phyloP scores from a whole-genome alignment of 92 coral and sea anemone species.

The Hydrozoanthus gracilis region DNA sequence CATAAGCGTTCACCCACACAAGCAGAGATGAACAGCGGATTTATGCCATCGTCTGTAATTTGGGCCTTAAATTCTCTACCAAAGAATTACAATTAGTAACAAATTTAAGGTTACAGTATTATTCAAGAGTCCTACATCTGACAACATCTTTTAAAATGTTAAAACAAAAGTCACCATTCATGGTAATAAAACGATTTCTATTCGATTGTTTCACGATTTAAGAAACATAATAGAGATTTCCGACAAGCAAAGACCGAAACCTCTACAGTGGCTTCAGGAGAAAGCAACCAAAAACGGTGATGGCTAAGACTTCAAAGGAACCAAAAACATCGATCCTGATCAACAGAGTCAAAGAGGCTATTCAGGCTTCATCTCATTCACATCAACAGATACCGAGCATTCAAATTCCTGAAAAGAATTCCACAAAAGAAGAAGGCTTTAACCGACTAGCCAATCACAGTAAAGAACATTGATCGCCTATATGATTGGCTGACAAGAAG shows the following conservation, averaged over 20 bases:
- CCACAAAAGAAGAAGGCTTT: too few relatives aligned
- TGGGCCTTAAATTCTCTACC: slow-evolving; percentile 9
- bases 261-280: neutral
- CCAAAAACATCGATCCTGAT: neutral
- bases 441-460: neutral
- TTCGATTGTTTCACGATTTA: too few relatives aligned
- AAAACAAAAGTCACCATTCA: too few relatives aligned
- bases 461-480: neutral
- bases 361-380: neutral
- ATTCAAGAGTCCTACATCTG: neutral
- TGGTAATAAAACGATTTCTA: too few relatives aligned
- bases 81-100: neutral
- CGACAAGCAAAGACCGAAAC: neutral
- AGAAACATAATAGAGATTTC: neutral
- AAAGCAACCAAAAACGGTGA: neutral
- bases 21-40: slow-evolving; percentile 20
- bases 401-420: too few relatives aligned
- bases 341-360: neutral
- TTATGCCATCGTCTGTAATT: slow-evolving; percentile 21
- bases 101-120: neutral
- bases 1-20: slow-evolving; percentile 36
- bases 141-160: too few relatives aligned
- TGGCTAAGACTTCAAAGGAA: neutral
- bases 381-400: neutral
- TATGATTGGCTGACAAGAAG: neutral